Evolutionary conservation across 92 coral and sea anemone species (phyloP), one percentile per base, ranked within the genome.

Genomic region (Heliopora coerulea): DNA sequence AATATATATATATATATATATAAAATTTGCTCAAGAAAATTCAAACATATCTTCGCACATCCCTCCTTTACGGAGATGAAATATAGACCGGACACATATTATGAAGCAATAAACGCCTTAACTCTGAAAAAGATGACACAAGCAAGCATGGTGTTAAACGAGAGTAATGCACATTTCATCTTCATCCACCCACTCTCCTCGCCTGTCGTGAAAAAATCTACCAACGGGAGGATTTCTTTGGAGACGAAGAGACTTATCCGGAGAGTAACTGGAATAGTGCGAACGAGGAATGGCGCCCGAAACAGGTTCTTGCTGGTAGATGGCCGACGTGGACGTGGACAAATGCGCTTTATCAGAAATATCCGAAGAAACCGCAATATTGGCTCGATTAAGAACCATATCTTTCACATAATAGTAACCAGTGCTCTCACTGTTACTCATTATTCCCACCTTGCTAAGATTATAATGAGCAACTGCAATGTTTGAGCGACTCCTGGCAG

Each of bases 361-460:
- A 12, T 26, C 34, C 48, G 40, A 17, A 29, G 26, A 1, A 27
- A 2, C 52, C 15, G 12, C 17, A 2, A 46, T 6, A 56, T 14
- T 56, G 19, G 58, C 7, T 23, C 24, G 59, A 17, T 49, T 50
- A 13, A 37, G n/a, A 49, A 66, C 18, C 23, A n/a, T 42, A 3
- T 70, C 77, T 15, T 29, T 52, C 11, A 70, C 62, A 54, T 48
- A 54, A 23, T 70, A 70, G 27, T 62, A 70, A 15, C 77, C 77
- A 70, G 62, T 54, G 24, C 62, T 70, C 57, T 54, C 77, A 34
- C 63, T 70, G 62, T 50, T 25, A 34, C 63, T 70, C 77, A 70
- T 70, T n/a, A 70, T 70, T 70, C 77, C 77, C 48, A 70, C 27
- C 34, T 70, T 70, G 54, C 77, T 70, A 0, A 63, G 77, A 50